phyloP scores from a whole-genome alignment of 2,113 vertebrate species.

The Paedocypris sp. region DNA sequence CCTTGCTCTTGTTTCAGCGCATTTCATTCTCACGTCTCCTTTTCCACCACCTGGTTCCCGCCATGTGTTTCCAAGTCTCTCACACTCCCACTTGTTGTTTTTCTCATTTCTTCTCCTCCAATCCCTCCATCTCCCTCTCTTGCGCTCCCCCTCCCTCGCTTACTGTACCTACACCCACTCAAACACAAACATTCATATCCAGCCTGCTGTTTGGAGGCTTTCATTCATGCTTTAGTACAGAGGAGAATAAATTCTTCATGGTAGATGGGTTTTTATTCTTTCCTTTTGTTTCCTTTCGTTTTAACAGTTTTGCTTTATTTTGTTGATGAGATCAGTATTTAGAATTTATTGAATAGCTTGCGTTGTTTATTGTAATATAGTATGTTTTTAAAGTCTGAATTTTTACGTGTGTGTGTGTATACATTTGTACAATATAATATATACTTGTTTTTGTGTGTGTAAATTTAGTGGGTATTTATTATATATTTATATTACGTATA shows the following conservation, averaged over 20 bases:
- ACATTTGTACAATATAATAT: no score
- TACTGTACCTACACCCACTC: conserved; percentile 37
- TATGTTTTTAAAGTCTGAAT: no score
- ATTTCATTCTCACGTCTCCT: conserved; percentile 12
- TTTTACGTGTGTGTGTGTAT: no score
- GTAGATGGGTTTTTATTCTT: no score
- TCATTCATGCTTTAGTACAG: conserved; percentile 37
- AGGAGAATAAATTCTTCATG: conserved; percentile 13
- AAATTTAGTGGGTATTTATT: no score
- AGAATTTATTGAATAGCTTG: no score
- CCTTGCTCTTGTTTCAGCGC: not conserved
- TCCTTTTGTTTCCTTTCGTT: no score
- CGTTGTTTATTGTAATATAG: no score
- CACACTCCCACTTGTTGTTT: not conserved
- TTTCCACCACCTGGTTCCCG: not conserved
- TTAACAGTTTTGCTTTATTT: no score
- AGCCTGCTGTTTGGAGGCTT: conserved; percentile 29
- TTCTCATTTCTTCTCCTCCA: conserved; percentile 3
- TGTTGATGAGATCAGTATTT: no score
- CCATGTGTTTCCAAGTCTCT: conserved; percentile 17
- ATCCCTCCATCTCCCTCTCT: conserved; percentile 8
- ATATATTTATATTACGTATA: no score
- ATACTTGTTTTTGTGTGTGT: no score
- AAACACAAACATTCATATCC: conserved; percentile 37
- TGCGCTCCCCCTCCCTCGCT: conserved; percentile 24